Conservation (phyloP, 2,113 vertebrate genomes). For the Strix uralensis region DNA sequence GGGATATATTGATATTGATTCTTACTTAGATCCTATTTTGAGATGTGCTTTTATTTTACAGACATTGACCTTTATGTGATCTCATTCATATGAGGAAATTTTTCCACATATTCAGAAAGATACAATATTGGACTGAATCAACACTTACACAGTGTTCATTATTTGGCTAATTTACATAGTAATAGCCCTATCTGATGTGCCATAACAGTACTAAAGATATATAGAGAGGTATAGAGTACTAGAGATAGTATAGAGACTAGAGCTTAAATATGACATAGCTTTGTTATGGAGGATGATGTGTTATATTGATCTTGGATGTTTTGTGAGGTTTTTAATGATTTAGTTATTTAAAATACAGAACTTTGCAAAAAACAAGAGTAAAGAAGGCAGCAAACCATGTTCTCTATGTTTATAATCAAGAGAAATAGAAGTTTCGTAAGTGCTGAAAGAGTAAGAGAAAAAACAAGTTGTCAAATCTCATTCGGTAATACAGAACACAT, state of each 20-base stretch:
- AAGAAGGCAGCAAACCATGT: background rate
- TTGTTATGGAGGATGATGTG: background rate
- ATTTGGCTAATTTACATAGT: slow-evolving; percentile 72
- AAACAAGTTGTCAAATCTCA: background rate
- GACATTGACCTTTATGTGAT: slow-evolving; percentile 68
- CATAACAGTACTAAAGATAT: slow-evolving; percentile 43
- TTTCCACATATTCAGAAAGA: slow-evolving; percentile 16
- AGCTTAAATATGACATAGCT: slow-evolving; percentile 39
- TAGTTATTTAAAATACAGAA: background rate
- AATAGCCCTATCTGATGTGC: slow-evolving; percentile 52
- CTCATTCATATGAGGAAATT: slow-evolving; percentile 53
- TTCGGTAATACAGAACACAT: background rate
- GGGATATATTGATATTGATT: slow-evolving; percentile 52
- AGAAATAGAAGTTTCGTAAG: background rate
- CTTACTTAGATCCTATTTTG: slow-evolving; percentile 59
- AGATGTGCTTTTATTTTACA: slow-evolving; percentile 68
- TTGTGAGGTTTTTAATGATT: background rate
- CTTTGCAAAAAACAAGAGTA: background rate
- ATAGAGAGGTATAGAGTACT: background rate
- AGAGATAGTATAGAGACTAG: slow-evolving; percentile 46
- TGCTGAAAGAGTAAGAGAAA: background rate
- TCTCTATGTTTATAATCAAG: background rate
- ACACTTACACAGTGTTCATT: slow-evolving; percentile 56
- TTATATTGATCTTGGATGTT: slow-evolving; percentile 3
- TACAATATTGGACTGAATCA: slow-evolving; percentile 63